Base-by-base conservation (phyloP, 2,797 vertebrate genomes). In the Intellagama lesueurii region DNA sequence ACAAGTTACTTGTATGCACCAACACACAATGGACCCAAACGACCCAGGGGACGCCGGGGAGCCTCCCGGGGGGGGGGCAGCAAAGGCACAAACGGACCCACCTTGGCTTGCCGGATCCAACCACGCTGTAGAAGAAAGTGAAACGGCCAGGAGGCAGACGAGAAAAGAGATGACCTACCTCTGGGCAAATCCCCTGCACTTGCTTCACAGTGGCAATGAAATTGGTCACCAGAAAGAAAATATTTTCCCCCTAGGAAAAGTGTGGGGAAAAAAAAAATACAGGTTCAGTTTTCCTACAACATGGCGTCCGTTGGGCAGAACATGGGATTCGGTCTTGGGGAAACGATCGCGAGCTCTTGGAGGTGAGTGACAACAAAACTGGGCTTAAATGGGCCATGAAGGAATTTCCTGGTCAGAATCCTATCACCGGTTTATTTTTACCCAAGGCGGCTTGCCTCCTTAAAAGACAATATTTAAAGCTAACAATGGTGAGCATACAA, bases 181-280 rank as follows among this genome's bases (percentile, higher is more conserved):
- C 97, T 1, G 97, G 92, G 9, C 97, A 97, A 30, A 84, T 90
- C 26, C 96, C 96, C 85, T 97, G 96, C 12, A 91, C 76, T 90
- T 97, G 97, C 85, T 91, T 73, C 3, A 92, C 89, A 0, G 94
- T 97, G 47, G 94, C 94, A 2, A 96, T 94, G 90, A 97, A 96
- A 60, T 95, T 96, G 86, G 97, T 97, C 86, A 97, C 96, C 94
- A 97, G 83, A 80, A 97, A 97, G 73, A 97, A 93, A 35, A 96
- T 91, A 0, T 96, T 95, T 93, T 96, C 96, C 40, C 96, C 96
- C 97, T 97, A 64, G 64, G 87, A 44, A 49, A 47, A 32, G 30
- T 60, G 68, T 49, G 60, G 7, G n/a, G 16, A 26, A 84, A n/a
- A 84, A n/a, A 84, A 40, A 28, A 44, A 19, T 32, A 40, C 9